Base-by-base conservation (phyloP, 2,113 vertebrate species). In the Acanthochromis polyacanthus region DNA sequence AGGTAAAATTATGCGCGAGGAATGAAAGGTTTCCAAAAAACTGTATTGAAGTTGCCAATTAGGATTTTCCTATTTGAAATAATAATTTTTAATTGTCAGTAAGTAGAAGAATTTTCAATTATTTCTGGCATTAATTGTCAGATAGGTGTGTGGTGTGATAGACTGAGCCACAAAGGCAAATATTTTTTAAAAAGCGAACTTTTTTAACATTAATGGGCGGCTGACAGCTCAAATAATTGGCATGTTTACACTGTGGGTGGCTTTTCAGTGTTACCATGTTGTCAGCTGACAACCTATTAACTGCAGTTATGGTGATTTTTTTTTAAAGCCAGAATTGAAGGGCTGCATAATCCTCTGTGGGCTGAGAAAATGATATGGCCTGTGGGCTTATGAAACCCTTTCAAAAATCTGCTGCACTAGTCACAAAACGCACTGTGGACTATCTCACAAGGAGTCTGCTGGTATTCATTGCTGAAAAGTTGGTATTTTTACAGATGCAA, bases 271-370 rank as follows among this genome's bases (percentile, higher is more conserved):
- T 57, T 43, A 62, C 56, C 46, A 32, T 73, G 67, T 65, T 71
- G 65, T 80, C 78, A 65, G 56, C 80, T 74, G 75, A 83, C 82
- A 82, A 53, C 58, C 72, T 67, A 74, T 85, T 91, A 78, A 72
- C 61, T 86, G 32, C 60, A 81, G 70, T 64, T 64, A 61, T 30
- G 59, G 40, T 10, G 1, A 75, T 45, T 78, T 80, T 64, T 28
- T 7, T 25, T 19, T 40, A 30, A n/a, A 51, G 55, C 59, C 61
- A 10, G n/a, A 56, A 73, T n/a, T 62, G 23, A 73, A 63, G 56
- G 32, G 46, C 70, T 69, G 23, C 14, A 36, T 72, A 81, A 83
- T 85, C 85, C 82, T 52, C 52, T 4, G 43, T 66, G 68, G 71
- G 68, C 62, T 30, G 57, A 63, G 64, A 22, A 76, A 66, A 28